These are phyloP conservation scores for Psylliodes chrysocephalus DNA, from an alignment of 2,888 invertebrate species.

Conservation along the genomic window DNA sequence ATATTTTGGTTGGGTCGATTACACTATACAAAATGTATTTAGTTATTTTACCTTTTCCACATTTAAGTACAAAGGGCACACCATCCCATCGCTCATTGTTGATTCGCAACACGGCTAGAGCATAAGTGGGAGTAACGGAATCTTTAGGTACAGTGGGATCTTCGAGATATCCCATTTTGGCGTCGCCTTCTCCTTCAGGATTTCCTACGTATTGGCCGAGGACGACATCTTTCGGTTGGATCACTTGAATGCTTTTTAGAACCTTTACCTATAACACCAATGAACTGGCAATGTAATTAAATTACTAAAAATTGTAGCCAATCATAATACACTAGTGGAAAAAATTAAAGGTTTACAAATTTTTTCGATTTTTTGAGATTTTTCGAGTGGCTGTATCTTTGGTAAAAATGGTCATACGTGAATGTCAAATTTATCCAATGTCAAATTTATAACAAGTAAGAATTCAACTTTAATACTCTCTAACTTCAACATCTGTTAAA, in stretches of 20 bases:
- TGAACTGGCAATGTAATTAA: neutral
- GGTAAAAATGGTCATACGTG: too few species aligned
- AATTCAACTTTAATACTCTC: too few species aligned
- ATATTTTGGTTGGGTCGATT: too few species aligned
- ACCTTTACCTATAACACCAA: constrained; percentile 88
- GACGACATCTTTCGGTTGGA: constrained; percentile 84
- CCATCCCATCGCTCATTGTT: constrained; percentile 99
- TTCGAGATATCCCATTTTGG: constrained; percentile 85
- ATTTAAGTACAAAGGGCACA: constrained; percentile 95
- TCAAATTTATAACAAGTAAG: too few species aligned
- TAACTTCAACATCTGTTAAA: too few species aligned
- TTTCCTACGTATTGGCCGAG: constrained; percentile 96
- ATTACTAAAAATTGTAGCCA: too few species aligned
- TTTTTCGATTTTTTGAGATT: too few species aligned
- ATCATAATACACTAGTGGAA: too few species aligned
- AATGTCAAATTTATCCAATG: too few species aligned
- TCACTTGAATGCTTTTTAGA: constrained; percentile 82
- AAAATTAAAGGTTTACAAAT: too few species aligned
- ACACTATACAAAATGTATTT: too few species aligned
- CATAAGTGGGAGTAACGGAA: constrained; percentile 95
- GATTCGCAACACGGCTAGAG: constrained; percentile 86
- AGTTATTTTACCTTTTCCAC: constrained; percentile 91
- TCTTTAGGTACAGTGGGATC: constrained; percentile 91
- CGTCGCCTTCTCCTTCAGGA: constrained; percentile 79
- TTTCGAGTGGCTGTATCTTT: too few species aligned